phyloP scores from a whole-genome alignment of 2,888 invertebrate species.

The Zeuzera pyrina region DNA sequence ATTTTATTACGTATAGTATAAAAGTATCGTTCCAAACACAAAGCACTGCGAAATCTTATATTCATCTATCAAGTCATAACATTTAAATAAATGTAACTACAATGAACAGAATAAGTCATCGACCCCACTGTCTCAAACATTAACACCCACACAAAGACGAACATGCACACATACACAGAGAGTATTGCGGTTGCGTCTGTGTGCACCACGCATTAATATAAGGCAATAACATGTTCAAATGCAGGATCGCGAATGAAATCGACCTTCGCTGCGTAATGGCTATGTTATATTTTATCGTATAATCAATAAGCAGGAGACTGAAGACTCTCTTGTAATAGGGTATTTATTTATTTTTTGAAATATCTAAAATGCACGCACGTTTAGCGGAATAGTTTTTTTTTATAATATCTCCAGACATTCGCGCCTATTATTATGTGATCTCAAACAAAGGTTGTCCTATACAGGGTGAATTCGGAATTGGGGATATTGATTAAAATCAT shows the following conservation, averaged over 20 bases:
- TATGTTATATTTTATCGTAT: constrained; percentile 22
- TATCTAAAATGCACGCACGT: too few relatives aligned
- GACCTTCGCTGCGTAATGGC: constrained; percentile 41
- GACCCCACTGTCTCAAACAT: constrained; percentile 42
- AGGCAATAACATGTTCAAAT: constrained; percentile 34
- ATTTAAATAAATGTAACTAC: constrained; percentile 67
- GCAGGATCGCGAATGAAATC: constrained; percentile 54
- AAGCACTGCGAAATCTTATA: constrained; percentile 35
- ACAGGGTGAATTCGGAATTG: too few relatives aligned
- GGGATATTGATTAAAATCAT: too few relatives aligned
- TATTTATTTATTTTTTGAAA: too few relatives aligned
- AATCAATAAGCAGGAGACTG: constrained; percentile 17
- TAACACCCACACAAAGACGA: constrained; percentile 31
- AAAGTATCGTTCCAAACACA: too few relatives aligned
- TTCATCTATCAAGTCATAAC: constrained; percentile 52
- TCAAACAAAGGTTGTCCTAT: too few relatives aligned
- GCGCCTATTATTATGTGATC: too few relatives aligned
- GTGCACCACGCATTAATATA: constrained; percentile 21
- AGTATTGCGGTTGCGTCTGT: constrained; percentile 15
- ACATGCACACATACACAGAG: constrained; percentile 21
- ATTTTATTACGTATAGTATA: too few relatives aligned
- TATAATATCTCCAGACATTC: too few relatives aligned
- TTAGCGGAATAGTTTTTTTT: too few relatives aligned
- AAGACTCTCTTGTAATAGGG: too few relatives aligned
- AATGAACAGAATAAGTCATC: constrained; percentile 56